Base-by-base conservation (phyloP, 2,888 invertebrate species). In the Lepidochitona cinerea region DNA sequence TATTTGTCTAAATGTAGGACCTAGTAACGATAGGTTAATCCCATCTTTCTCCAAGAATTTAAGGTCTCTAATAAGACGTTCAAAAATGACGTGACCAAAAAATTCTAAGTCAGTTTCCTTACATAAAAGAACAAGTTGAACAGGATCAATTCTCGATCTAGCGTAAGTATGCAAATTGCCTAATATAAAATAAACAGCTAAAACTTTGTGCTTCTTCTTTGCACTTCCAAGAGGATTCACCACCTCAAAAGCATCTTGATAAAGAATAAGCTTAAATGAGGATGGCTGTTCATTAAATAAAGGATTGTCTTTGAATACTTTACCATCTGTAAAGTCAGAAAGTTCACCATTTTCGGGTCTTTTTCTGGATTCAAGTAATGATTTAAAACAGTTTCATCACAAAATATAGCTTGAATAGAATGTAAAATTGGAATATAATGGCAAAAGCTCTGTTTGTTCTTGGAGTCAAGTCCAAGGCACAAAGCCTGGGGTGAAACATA, bases 361-460 rank as follows among this genome's bases (percentile, higher is more conserved):
- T 37, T 37, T 49, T 32, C 59, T 29, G 59, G 23, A 26, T 35
- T 65, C 35, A 26, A 23, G 18, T 36, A 41, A 14, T 72, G 37
- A 9, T 72, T 9, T 36, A 7, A 18, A 4, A 71, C 52, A 35
- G 65, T 37, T 37, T 41, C 1, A 64, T 74, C 36, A 32, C 32
- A 14, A 26, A 72, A 53, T 14, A 74, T 23, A 14, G 32, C 49
- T 33, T 7, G 12, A 33, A 74, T 29, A n/a, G 64, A 74, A 36
- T 73, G 12, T 2, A 18, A 26, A 36, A 74, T 67, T 23, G 74
- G 74, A 2, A 74, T 64, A 74, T 74, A 74, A 32, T 74, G 66
- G 35, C 35, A 64, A n/a, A 32, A 9, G 18, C 52, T 3, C 3
- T 29, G 52, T 33, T 26, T 66, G 35, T 74, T 66, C 6, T 49